Evolutionary conservation across 2,113 vertebrate species (phyloP).

Genomic region (Ciconia maguari): DNA sequence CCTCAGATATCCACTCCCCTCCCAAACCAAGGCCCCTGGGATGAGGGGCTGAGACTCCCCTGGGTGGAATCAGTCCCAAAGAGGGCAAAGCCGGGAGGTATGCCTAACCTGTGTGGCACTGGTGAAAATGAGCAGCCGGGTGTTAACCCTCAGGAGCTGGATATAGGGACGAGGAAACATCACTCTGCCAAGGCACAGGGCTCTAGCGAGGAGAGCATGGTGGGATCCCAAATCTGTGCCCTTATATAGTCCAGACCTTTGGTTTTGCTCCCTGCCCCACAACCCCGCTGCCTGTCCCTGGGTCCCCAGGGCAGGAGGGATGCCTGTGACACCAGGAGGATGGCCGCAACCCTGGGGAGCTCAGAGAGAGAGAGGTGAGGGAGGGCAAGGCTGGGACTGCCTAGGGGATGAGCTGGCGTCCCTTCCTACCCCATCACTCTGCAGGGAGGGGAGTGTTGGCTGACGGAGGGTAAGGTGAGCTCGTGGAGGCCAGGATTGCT

Average conservation of each 20-base stretch:
- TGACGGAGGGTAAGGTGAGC: not conserved
- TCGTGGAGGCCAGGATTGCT: not conserved
- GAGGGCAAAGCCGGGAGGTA: not conserved
- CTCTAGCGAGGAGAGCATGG: not conserved
- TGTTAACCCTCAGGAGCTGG: not conserved
- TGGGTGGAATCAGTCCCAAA: not conserved
- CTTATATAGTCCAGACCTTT: not conserved
- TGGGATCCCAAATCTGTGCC: not conserved
- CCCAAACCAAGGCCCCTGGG: not conserved
- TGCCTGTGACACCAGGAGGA: not conserved
- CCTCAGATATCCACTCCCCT: not conserved
- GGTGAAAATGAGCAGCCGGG: fast-evolving
- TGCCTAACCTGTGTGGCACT: not conserved
- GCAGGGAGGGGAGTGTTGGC: not conserved
- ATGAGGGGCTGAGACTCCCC: not conserved
- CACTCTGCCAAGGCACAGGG: not conserved
- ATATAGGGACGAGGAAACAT: not conserved
- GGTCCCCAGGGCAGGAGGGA: not conserved
- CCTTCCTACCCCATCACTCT: not conserved
- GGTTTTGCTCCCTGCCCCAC: not conserved
- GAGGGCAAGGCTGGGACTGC: not conserved
- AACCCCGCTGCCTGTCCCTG: not conserved
- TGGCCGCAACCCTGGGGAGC: not conserved
- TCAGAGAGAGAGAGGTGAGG: not conserved
- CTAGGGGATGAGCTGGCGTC: not conserved